Base-by-base conservation (phyloP, 1,140 invertebrate genomes). In the Arctopsyche grandis region DNA sequence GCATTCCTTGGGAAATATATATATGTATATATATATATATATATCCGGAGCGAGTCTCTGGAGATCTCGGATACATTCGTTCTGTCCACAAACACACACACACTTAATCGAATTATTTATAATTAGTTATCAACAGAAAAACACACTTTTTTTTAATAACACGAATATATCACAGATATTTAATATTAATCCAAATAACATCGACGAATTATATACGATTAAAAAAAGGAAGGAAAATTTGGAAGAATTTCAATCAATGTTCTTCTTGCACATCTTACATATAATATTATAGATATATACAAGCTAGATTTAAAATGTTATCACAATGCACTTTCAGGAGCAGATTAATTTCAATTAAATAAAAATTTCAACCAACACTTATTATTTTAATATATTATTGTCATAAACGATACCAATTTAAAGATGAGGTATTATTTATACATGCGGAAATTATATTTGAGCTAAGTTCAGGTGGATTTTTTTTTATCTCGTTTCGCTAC, bases 131-230 rank as follows among this genome's bases (percentile, higher is more conserved):
- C 12, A 52, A 52, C 16, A 52, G 9, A 66, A 66, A 24, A 19
- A 66, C 3, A 66, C 63, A 66, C 22, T 66, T 63, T 38, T 38
- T 38, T 38, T 66, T 60, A 60, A 26, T 52, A 52, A 78, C 75
- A 78, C 70, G 56, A 46, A 74, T 70, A 78, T 78, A 81, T 81
- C 80, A 81, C 80, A 81, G 80, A 81, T 80, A 80, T 74, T 75
- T 75, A 80, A 80, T 80, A 80, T 74, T 69, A 80, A 80, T 78
- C 76, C 76, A 78, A n/a, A 78, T 24, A 77, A 77, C 69, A 81
- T 63, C 66, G 75, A 77, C 29, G 56, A 69, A 74, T 75, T 77
- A 21, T 60, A 60, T 44, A 70, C 63, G 78, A 75, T 74, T 69
- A 79, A 69, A 69, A 58, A 58, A 48, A 80, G 76, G 80, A 81